Percentiles rank a stretch among this genome's conserved stretches.
These are phyloP conservation scores for Acrocephalus scirpaceus DNA, from an alignment of 2,797 vertebrate species.

Conservation along the genomic window DNA sequence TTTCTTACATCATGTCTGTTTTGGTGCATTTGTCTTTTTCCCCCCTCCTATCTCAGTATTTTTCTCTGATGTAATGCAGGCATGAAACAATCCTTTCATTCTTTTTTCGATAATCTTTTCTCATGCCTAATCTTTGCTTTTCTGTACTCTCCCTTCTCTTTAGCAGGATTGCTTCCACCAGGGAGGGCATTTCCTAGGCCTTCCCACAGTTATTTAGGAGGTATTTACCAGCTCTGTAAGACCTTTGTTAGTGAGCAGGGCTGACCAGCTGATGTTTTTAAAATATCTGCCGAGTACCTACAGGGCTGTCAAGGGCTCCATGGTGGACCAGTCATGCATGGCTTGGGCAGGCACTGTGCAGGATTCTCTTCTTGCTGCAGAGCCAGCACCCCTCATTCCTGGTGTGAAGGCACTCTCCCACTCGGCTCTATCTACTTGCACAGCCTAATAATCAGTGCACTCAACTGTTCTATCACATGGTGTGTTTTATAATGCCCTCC, in stretches of 20 bases:
- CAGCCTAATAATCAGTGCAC: background rate
- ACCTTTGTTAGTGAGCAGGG: background rate
- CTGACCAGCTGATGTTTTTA: background rate
- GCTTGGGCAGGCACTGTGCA: background rate
- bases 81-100: background rate
- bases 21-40: accelerated
- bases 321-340: background rate
- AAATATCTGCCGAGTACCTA: background rate
- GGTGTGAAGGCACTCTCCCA: background rate
- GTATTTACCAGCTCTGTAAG: background rate
- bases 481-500: background rate
- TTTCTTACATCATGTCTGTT: background rate
- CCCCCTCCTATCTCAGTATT: background rate
- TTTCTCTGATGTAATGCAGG: background rate
- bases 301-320: background rate
- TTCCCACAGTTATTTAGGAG: background rate
- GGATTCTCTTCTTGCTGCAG: background rate
- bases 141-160: background rate
- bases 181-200: background rate
- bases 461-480: background rate
- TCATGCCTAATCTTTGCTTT: background rate
- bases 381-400: background rate
- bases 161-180: background rate
- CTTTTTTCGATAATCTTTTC: background rate
- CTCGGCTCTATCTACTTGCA: background rate